Evolutionary conservation across 2,888 invertebrate species (phyloP).

Genomic region (Malachius bipustulatus): DNA sequence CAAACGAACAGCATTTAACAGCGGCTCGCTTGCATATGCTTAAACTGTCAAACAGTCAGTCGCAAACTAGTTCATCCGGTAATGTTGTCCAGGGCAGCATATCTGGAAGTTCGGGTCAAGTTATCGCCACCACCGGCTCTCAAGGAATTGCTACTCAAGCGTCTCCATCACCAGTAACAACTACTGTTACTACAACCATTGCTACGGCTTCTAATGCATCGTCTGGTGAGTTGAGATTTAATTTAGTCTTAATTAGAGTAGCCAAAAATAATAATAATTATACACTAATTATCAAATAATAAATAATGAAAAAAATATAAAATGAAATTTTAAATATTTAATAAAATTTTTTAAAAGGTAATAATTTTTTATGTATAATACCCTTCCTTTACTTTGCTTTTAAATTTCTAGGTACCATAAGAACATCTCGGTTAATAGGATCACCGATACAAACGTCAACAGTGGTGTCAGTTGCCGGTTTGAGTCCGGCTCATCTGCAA

Average conservation of each 20-base stretch:
- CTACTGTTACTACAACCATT: slow-evolving; percentile 35
- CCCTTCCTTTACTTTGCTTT: too few relatives aligned
- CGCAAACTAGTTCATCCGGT: slow-evolving; percentile 16
- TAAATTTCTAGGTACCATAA: background rate
- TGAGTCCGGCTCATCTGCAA: slow-evolving; percentile 33
- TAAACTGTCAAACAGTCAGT: slow-evolving; percentile 18
- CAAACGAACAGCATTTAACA: slow-evolving; percentile 27
- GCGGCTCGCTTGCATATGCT: slow-evolving; percentile 28
- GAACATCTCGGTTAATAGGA: slow-evolving; percentile 24
- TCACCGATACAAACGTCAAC: slow-evolving; percentile 33
- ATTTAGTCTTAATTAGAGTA: too few relatives aligned
- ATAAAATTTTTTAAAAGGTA: slow-evolving; percentile 8
- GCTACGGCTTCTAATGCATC: slow-evolving; percentile 32
- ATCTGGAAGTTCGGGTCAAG: slow-evolving; percentile 7
- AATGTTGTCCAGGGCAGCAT: slow-evolving; percentile 16
- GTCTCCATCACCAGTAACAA: slow-evolving; percentile 15
- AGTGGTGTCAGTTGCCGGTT: slow-evolving; percentile 34
- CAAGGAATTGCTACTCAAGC: slow-evolving; percentile 21
- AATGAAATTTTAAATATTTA: slow-evolving; percentile 7
- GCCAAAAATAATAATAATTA: too few relatives aligned
- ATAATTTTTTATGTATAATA: too few relatives aligned
- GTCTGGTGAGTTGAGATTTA: slow-evolving; percentile 30
- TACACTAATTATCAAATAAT: too few relatives aligned
- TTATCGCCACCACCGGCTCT: slow-evolving; percentile 9
- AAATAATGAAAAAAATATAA: too few relatives aligned